A percentile compares a stretch with the other conserved stretches of the same genome.
These are phyloP conservation scores for Sclerurus mexicanus DNA, from an alignment of 2,113 vertebrate species.

Conservation along the genomic window DNA sequence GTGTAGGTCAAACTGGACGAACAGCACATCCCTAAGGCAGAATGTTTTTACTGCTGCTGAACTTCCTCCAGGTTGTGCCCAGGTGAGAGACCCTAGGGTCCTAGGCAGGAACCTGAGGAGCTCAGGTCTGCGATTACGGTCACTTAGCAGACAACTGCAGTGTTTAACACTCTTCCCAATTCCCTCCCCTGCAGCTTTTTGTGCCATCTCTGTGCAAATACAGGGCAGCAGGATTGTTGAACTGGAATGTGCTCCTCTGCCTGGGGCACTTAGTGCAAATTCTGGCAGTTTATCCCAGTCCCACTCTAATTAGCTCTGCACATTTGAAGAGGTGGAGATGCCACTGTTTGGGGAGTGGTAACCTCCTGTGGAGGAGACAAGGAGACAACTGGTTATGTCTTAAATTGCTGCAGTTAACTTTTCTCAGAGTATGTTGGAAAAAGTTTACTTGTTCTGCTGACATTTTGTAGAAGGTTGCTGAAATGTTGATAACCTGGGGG, in stretches of 20 bases:
- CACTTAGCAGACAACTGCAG: slow-evolving; percentile 44
- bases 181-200: slow-evolving; percentile 41
- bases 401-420: slow-evolving; percentile 3
- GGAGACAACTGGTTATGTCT: neutral
- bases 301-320: slow-evolving; percentile 2
- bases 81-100: slow-evolving; percentile 17
- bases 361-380: neutral
- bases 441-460: slow-evolving; percentile 27
- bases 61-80: neutral
- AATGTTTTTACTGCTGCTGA: neutral
- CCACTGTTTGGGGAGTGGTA: neutral
- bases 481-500: neutral
- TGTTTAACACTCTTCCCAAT: slow-evolving; percentile 15
- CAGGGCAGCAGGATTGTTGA: slow-evolving; percentile 17
- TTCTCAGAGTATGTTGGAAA: neutral
- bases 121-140: neutral
- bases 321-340: neutral
- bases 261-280: slow-evolving; percentile 28
- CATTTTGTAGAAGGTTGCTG: slow-evolving; percentile 25
- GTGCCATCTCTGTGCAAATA: slow-evolving; percentile 28
- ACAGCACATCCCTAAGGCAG: neutral
- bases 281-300: neutral
- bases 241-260: slow-evolving; percentile 19
- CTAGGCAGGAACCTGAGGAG: neutral
- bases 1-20: neutral